These are phyloP conservation scores for Diaprepes abbreviatus DNA, from an alignment of 2,888 invertebrate species.

Conservation along the genomic window DNA sequence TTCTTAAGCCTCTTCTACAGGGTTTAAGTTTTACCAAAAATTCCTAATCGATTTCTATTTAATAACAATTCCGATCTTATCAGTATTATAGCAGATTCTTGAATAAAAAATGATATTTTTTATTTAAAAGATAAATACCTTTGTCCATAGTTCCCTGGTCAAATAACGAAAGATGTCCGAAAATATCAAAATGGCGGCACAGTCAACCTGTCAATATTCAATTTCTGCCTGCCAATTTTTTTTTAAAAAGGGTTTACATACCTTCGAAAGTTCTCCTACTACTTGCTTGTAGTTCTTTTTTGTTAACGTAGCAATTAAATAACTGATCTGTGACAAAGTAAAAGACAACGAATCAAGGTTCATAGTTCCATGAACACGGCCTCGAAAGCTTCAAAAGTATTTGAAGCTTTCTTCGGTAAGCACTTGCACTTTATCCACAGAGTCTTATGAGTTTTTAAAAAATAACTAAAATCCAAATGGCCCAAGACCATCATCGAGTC, in stretches of 20 bases:
- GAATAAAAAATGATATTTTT: neutral
- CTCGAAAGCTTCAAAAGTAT: constrained; percentile 95
- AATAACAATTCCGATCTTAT: too few relatives aligned
- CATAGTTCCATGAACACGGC: constrained; percentile 91
- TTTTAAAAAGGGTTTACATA: constrained; percentile 70
- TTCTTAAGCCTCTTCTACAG: too few relatives aligned
- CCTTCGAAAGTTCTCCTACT: constrained; percentile 90
- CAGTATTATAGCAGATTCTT: too few relatives aligned
- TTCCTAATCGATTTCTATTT: too few relatives aligned
- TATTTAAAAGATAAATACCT: constrained; percentile 24
- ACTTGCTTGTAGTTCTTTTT: constrained; percentile 96
- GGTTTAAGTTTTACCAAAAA: too few relatives aligned
- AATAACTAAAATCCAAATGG: constrained; percentile 67
- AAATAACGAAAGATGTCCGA: constrained; percentile 14
- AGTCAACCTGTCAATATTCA: constrained; percentile 24
- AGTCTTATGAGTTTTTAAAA: constrained; percentile 66
- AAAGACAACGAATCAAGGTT: constrained; percentile 99
- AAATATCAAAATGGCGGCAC: constrained; percentile 28
- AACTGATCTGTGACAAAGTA: constrained; percentile 98
- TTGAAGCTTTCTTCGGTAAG: constrained; percentile 92
- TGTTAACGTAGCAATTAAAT: constrained; percentile 94
- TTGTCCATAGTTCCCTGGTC: constrained; percentile 4
- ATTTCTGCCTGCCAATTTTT: constrained; percentile 19
- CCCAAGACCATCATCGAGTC: constrained; percentile 68
- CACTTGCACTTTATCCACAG: constrained; percentile 74